Conservation (phyloP, 2,888 invertebrate genomes). For the Megaustenia siamemsis region DNA sequence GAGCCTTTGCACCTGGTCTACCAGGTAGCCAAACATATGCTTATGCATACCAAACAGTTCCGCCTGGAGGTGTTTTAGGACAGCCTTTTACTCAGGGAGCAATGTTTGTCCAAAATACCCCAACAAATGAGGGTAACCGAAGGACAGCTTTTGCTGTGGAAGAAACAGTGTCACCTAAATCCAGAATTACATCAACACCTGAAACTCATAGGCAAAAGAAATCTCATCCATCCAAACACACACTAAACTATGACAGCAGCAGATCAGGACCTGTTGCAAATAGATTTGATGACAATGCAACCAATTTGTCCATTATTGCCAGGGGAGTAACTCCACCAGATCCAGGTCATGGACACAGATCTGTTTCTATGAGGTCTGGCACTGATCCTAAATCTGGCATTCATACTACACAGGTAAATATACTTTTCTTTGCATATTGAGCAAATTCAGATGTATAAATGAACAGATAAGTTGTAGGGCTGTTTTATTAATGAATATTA, state of each 20-base stretch:
- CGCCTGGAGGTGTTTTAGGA: conserved; percentile 45
- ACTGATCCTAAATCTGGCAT: conserved; percentile 69
- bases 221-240: conserved; percentile 62
- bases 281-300: conserved; percentile 30
- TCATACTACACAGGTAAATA: conserved; percentile 66
- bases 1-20: conserved; percentile 47
- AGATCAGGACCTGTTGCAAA: conserved; percentile 47
- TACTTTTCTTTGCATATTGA: neutral
- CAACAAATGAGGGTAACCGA: conserved; percentile 65
- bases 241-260: conserved; percentile 43
- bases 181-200: conserved; percentile 48
- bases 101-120: conserved; percentile 67
- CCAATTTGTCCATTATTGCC: conserved; percentile 55
- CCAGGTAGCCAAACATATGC: conserved; percentile 61
- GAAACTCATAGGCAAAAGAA: conserved; percentile 57
- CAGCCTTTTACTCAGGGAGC: conserved; percentile 63
- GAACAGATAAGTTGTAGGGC: too few species aligned
- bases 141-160: conserved; percentile 65
- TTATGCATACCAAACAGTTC: conserved; percentile 60
- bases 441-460: too few species aligned
- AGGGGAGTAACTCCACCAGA: conserved; percentile 64
- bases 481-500: too few species aligned
- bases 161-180: conserved; percentile 53
- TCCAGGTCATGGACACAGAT: conserved; percentile 66
- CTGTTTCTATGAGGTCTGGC: conserved; percentile 66